phyloP scores from a whole-genome alignment of 2,888 invertebrate species.

The Zaprionus lineosus region DNA sequence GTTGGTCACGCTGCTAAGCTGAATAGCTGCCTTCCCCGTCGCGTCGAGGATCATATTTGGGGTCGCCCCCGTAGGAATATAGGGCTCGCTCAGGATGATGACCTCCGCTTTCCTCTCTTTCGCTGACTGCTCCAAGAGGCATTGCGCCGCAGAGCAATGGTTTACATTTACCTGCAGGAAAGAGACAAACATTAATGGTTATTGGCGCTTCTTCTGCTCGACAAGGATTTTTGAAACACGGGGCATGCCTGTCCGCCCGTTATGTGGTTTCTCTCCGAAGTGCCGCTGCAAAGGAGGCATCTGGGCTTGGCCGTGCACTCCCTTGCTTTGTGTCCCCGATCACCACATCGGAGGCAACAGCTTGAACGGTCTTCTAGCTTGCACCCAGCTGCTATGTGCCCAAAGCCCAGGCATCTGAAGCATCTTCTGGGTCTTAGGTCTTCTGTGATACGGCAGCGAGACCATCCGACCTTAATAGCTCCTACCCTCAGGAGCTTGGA shows the following conservation, averaged over 20 bases:
- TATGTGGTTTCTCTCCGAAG: background rate
- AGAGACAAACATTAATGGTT: too few species aligned
- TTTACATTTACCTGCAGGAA: background rate
- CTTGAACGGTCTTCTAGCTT: background rate
- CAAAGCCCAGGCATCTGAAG: background rate
- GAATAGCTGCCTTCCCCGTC: too few species aligned
- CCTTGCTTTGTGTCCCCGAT: background rate
- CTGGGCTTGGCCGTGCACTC: background rate
- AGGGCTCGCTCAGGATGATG: background rate
- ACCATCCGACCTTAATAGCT: background rate
- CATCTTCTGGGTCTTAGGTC: background rate
- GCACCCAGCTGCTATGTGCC: background rate
- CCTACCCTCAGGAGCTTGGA: background rate
- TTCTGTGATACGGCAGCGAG: background rate
- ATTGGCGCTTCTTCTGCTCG: background rate
- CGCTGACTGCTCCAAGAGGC: background rate
- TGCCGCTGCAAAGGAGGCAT: background rate
- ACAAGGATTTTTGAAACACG: background rate
- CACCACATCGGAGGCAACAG: background rate
- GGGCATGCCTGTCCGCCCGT: background rate
- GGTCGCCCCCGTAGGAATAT: background rate
- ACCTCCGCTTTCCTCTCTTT: background rate
- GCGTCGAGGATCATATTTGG: too few species aligned
- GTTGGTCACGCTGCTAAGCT: too few species aligned
- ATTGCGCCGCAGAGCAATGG: background rate